These are phyloP conservation scores for Anoplius nigerrimus DNA, from an alignment of 2,888 invertebrate genomes.

Conservation along the genomic window DNA sequence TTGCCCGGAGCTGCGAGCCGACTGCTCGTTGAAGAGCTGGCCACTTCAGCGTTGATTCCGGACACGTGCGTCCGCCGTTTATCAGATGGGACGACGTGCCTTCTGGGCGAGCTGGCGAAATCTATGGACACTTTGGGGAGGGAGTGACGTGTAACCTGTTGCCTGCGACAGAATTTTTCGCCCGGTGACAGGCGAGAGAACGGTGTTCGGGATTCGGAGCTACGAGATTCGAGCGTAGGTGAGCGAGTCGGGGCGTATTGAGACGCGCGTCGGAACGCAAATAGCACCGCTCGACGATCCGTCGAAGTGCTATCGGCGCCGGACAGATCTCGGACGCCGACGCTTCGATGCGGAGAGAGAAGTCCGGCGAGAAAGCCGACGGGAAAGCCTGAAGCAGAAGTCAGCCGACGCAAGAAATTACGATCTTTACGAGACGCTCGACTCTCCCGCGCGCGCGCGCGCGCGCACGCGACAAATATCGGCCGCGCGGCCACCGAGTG, in stretches of 20 bases:
- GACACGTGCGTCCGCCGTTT: too few relatives aligned
- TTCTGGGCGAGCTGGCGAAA: too few relatives aligned
- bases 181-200: not conserved
- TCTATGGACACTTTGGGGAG: not conserved
- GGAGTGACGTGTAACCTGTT: conserved; percentile 11
- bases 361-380: conserved; percentile 7
- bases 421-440: conserved; percentile 25
- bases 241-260: conserved; percentile 24
- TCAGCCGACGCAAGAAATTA: conserved; percentile 37
- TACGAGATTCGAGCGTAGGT: not conserved
- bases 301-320: conserved; percentile 55
- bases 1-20: not conserved
- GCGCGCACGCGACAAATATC: conserved; percentile 32
- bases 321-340: conserved; percentile 21
- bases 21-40: too few relatives aligned
- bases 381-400: too few relatives aligned
- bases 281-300: conserved; percentile 57
- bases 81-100: too few relatives aligned
- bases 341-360: conserved; percentile 23
- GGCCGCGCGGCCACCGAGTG: conserved; percentile 26
- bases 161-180: too few relatives aligned
- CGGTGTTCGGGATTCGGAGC: conserved; percentile 1
- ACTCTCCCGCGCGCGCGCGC: too few relatives aligned
- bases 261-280: conserved; percentile 51
- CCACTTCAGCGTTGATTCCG: too few relatives aligned